Base-by-base conservation (phyloP, 2,888 invertebrate genomes). In the Meghimatium bilineatum region DNA sequence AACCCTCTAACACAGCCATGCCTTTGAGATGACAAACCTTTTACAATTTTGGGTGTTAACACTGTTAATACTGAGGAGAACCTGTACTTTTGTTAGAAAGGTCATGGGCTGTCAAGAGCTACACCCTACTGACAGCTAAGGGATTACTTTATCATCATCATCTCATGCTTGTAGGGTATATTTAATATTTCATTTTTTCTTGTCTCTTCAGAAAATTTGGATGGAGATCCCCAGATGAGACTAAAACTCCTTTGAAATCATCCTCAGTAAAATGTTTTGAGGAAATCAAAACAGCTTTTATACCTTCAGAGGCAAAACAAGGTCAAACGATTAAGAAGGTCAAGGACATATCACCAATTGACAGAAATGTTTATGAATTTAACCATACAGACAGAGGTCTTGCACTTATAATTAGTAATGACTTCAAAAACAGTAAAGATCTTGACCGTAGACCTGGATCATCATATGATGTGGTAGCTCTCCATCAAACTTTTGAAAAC, bases 391-490 rank as follows among this genome's bases (percentile, higher is more conserved):
- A 86, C 20, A 76, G 87, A 74, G 87, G 87, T 5, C 81, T 85
- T 5, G 86, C 86, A 3, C 78, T 87, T 60, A 87, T 87, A 49
- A 87, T 87, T 76, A 87, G 86, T 77, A 87, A 87, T 74, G 87
- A 84, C 34, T 87, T 87, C 72, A 32, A n/a, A 12, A 0, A 0
- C 8, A 66, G 66, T 49, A 52, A 36, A 38, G 20, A 52, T 29
- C 66, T 77, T 77, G 83, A 83, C 38, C 63, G 56, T 20, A 80
- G 87, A 32, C 85, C 87, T 26, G 87, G 87, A 1, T 85, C 87
- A 14, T 49, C 38, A 12, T 77, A 56, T 36, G 87, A 88, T 85
- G 85, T 71, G 2, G 26, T 17, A 3, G 36, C 79, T 34, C 79
- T 88, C 20, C 67, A 85, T 60, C 74, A 81, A 5, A 76, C 84